phyloP scores from a whole-genome alignment of 2,113 vertebrate genomes.

The Callionymus lyra region DNA sequence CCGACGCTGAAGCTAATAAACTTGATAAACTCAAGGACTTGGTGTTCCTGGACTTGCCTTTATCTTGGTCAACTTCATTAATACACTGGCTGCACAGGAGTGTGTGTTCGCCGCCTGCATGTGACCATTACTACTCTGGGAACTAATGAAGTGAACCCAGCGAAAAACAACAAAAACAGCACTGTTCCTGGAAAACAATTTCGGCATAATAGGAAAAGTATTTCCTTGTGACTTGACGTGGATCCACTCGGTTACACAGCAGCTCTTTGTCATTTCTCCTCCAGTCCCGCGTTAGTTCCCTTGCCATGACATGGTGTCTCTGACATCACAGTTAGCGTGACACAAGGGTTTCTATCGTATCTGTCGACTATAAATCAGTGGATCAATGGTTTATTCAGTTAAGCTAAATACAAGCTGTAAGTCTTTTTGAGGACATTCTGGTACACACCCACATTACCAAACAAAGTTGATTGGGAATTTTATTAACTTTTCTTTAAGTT shows the following conservation, averaged over 20 bases:
- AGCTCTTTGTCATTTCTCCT: constrained; percentile 23
- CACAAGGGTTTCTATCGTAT: too few relatives aligned
- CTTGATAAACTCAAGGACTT: constrained; percentile 11
- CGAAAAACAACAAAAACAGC: background rate
- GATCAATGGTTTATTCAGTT: too few relatives aligned
- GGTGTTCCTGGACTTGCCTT: constrained; percentile 21
- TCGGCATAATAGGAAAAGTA: background rate
- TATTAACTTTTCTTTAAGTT: too few relatives aligned
- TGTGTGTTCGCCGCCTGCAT: constrained; percentile 7
- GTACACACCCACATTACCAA: too few relatives aligned
- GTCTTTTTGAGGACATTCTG: too few relatives aligned
- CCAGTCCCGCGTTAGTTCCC: constrained; percentile 2
- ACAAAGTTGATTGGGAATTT: too few relatives aligned
- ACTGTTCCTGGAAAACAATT: background rate
- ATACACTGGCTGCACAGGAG: too few relatives aligned
- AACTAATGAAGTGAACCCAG: constrained; percentile 3
- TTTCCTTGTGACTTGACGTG: constrained; percentile 16
- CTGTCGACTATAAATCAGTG: background rate
- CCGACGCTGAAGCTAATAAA: constrained; percentile 32
- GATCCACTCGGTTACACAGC: constrained; percentile 14
- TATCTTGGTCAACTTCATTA: too few relatives aligned
- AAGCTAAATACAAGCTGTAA: too few relatives aligned
- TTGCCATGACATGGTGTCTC: too few relatives aligned
- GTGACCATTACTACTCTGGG: constrained; percentile 2
- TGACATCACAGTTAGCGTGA: too few relatives aligned